A percentile compares a stretch with the other conserved stretches of the same genome.
These are phyloP conservation scores for Trypoxylus dichotomus DNA, from an alignment of 1,140 invertebrate genomes.

Conservation along the genomic window DNA sequence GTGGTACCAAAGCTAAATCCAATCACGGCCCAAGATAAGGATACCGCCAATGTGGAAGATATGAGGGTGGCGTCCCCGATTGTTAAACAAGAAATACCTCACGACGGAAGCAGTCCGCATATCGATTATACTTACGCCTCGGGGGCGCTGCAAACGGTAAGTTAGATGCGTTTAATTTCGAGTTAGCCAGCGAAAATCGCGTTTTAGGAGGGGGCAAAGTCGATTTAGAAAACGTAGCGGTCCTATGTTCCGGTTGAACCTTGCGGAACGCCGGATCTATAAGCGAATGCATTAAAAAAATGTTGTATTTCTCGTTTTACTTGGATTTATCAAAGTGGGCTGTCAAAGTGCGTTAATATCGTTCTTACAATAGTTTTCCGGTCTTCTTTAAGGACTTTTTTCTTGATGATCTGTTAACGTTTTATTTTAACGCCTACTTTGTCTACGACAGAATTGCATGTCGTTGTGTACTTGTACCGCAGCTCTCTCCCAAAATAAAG, in stretches of 20 bases:
- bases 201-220: not conserved
- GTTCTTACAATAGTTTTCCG: not conserved
- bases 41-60: constrained; percentile 56
- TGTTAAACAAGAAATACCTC: constrained; percentile 63
- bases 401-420: too few relatives aligned
- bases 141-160: constrained; percentile 55
- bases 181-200: not conserved
- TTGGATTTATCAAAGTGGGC: not conserved
- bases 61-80: constrained; percentile 60
- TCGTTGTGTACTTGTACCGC: not conserved
- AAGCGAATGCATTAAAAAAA: not conserved
- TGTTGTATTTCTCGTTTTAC: not conserved
- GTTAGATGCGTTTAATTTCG: constrained; percentile 46
- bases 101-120: constrained; percentile 44
- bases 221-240: not conserved
- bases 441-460: not conserved
- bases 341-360: not conserved
- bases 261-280: not conserved
- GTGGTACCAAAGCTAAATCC: constrained; percentile 68
- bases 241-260: not conserved
- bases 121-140: constrained; percentile 53
- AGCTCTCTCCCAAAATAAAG: constrained; percentile 17
- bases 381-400: too few relatives aligned
- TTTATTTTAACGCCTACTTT: too few relatives aligned
- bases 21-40: constrained; percentile 62